Percentiles rank a stretch among this genome's conserved stretches.
Conservation (phyloP, 2,797 vertebrate genomes). For the Urocyon cinereoargenteus region DNA sequence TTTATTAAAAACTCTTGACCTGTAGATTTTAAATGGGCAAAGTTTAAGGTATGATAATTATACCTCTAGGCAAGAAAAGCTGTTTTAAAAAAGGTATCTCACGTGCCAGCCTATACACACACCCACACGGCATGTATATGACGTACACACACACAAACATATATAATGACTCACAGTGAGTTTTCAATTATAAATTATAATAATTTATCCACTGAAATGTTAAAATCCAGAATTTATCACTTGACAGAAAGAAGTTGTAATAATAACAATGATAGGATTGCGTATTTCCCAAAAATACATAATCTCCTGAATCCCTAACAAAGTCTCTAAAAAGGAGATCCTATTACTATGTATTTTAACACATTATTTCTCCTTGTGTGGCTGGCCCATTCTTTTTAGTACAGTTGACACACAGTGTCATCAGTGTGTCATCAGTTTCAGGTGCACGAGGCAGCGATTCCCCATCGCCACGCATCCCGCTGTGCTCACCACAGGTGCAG, state of each 20-base stretch:
- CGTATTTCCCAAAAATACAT: constrained; percentile 8
- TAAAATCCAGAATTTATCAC: not conserved
- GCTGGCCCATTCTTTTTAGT: not conserved
- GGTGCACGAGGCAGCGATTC: not conserved
- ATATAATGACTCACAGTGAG: not conserved
- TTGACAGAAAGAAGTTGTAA: not conserved
- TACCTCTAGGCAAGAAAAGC: not conserved
- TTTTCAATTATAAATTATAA: not conserved
- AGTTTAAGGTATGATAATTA: not conserved
- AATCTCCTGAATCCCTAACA: not conserved
- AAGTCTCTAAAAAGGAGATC: not conserved
- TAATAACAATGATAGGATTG: not conserved
- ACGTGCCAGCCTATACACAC: not conserved
- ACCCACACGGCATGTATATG: not conserved
- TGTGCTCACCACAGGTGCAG: not conserved
- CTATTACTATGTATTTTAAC: not conserved
- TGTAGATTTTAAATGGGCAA: not conserved
- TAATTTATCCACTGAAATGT: not conserved
- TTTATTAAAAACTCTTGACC: not conserved
- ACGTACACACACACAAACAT: not conserved
- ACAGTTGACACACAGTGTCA: not conserved
- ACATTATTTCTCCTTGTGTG: not conserved
- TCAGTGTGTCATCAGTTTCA: not conserved
- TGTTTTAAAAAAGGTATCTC: not conserved
- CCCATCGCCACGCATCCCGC: not conserved